These are phyloP conservation scores for Smutsia temminckii DNA, from an alignment of 2,797 vertebrate species.

Conservation along the genomic window DNA sequence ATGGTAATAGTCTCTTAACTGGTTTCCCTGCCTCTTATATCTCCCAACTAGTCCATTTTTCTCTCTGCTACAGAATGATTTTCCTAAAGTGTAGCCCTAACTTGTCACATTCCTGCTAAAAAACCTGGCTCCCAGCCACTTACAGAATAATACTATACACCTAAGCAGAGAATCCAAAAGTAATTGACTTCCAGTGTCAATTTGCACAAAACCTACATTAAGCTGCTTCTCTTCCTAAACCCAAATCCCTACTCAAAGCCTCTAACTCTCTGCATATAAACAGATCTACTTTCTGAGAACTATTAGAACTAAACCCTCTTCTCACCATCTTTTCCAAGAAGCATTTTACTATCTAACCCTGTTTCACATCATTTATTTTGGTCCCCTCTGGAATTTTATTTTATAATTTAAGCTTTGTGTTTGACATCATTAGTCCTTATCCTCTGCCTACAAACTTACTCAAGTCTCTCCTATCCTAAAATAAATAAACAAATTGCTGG, in stretches of 20 bases:
- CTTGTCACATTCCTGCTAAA: neutral
- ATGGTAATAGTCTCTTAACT: neutral
- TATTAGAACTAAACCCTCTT: neutral
- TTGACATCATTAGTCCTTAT: neutral
- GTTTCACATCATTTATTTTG: neutral
- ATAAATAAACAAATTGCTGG: neutral
- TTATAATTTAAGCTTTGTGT: neutral
- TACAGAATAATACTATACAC: neutral
- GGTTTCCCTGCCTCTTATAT: neutral
- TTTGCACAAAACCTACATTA: neutral
- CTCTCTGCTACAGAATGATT: neutral
- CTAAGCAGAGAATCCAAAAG: neutral
- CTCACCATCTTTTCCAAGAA: neutral
- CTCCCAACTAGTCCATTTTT: neutral
- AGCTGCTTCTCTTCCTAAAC: neutral
- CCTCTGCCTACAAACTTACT: neutral
- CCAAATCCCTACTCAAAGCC: neutral
- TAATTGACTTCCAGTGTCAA: neutral
- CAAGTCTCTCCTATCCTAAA: neutral
- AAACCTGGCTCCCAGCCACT: neutral
- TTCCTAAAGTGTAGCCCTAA: neutral
- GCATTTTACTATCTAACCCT: neutral
- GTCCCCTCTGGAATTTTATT: neutral
- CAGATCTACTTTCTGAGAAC: neutral
- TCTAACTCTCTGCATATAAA: neutral